A percentile compares a stretch with the other conserved stretches of the same genome.
Conservation (phyloP, 2,888 invertebrate species). For the Marronus borbonicus region DNA sequence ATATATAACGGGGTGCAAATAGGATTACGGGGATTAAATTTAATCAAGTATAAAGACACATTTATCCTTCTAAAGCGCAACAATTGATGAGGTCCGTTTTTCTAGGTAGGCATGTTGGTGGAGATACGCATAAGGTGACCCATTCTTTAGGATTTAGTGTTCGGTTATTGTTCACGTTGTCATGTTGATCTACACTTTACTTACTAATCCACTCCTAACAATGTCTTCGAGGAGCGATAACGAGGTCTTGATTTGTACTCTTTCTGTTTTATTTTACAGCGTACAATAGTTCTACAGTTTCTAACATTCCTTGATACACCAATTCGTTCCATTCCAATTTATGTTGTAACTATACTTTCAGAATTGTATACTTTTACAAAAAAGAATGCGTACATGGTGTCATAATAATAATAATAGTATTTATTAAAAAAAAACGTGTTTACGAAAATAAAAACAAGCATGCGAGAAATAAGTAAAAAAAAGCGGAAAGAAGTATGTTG, state of each 20-base stretch:
- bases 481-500: too few relatives aligned
- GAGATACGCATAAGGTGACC: slow-evolving; percentile 43
- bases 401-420: too few relatives aligned
- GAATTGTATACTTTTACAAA: background rate
- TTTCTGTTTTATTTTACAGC: slow-evolving; percentile 33
- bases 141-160: slow-evolving; percentile 53
- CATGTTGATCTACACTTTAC: slow-evolving; percentile 50
- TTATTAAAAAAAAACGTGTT: too few relatives aligned
- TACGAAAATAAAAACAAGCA: too few relatives aligned
- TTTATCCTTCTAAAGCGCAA: slow-evolving; percentile 33
- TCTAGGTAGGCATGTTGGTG: slow-evolving; percentile 46
- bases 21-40: slow-evolving; percentile 50
- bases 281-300: slow-evolving; percentile 16
- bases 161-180: slow-evolving; percentile 51
- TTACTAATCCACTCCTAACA: slow-evolving; percentile 50
- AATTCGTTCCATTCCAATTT: slow-evolving; percentile 28
- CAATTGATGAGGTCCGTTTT: slow-evolving; percentile 49
- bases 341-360: background rate
- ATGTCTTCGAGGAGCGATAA: slow-evolving; percentile 50
- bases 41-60: slow-evolving; percentile 47
- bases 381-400: background rate
- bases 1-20: slow-evolving; percentile 40
- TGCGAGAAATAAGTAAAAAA: background rate
- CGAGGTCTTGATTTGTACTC: slow-evolving; percentile 52
- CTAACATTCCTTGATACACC: background rate